Evolutionary conservation across 2,888 invertebrate genomes (phyloP).

Genomic region (Volucella inflata): DNA sequence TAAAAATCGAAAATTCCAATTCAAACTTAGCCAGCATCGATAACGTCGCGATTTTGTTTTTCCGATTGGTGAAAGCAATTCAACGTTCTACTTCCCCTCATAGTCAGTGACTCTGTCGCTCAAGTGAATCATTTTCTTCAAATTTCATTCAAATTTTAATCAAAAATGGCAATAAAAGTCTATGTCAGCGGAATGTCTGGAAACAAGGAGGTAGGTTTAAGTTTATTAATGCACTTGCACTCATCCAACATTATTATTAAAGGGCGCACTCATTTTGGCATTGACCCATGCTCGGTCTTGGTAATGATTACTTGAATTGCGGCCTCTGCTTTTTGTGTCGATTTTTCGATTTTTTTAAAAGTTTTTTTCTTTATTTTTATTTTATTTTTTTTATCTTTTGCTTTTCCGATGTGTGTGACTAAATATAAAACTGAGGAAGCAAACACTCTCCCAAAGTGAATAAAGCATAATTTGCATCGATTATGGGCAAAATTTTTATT

Average conservation of each 20-base stretch:
- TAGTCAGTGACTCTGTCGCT: slow-evolving; percentile 21
- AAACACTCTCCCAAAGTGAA: slow-evolving; percentile 55
- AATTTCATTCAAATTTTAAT: slow-evolving; percentile 50
- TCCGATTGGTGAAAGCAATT: slow-evolving; percentile 41
- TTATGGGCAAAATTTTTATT: slow-evolving; percentile 62
- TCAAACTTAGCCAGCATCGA: background rate
- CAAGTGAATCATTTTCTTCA: slow-evolving; percentile 68
- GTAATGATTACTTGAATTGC: slow-evolving; percentile 60
- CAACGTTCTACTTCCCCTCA: slow-evolving; percentile 31
- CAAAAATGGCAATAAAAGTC: slow-evolving; percentile 93
- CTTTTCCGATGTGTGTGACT: slow-evolving; percentile 65
- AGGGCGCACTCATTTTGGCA: slow-evolving; percentile 61
- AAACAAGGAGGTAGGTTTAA: slow-evolving; percentile 92
- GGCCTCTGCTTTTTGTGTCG: slow-evolving; percentile 16
- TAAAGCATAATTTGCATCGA: slow-evolving; percentile 72
- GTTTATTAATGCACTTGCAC: slow-evolving; percentile 47
- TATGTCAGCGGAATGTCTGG: slow-evolving; percentile 96
- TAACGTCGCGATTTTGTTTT: background rate
- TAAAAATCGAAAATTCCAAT: slow-evolving; percentile 20
- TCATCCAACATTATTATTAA: slow-evolving; percentile 26
- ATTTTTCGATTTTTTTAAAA: slow-evolving; percentile 54
- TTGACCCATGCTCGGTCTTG: slow-evolving; percentile 66
- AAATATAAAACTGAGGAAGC: slow-evolving; percentile 66
- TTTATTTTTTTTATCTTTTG: slow-evolving; percentile 34
- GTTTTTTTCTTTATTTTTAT: slow-evolving; percentile 45